Base-by-base conservation (phyloP, 2,888 invertebrate genomes). In the Cephus rjabovi region DNA sequence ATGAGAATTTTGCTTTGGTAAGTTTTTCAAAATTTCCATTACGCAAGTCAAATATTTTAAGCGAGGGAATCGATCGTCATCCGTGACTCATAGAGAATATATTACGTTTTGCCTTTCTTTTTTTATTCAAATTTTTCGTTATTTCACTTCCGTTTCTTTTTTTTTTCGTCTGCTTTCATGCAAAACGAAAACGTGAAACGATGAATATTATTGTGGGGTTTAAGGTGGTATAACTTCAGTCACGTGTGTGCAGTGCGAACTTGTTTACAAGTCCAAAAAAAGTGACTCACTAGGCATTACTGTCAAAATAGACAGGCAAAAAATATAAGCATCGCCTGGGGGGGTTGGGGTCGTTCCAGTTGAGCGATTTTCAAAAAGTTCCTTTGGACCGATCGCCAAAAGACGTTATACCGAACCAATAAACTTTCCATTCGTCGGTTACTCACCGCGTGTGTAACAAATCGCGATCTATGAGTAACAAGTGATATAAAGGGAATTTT, bases 1-100 rank as follows among this genome's bases (percentile, higher is more conserved):
- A 83, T 87, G n/a, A 86, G 87, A 79, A 81, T 88, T 31, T 76
- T 89, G 68, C 74, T 92, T 30, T 92, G 90, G 91, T 91, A 82
- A 79, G 86, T 82, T 34, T 73, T 71, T 71, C 6, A 6, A 2
- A 56, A 56, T 23, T 23, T 56, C 23, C 1, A 23, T 56, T 9
- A 56, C 23, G 56, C 23, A 56, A 23, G 2, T 1, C 9, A 56
- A 23, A 56, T 2, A 56, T 56, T 6, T 15, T 6, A 0, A 40
- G 23, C 40, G 40, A 15, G 4, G 37, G 15, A 40, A 6, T 40
- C 4, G 40, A 40, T 40, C 40, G 6, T 40, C 40, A 15, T 15
- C 6, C 15, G 6, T 23, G 40, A 40, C 0, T 15, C 15, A 1
- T 40, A 40, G 15, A 1, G 15, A 40, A 4, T 6, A 23, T 15